Base-by-base conservation (phyloP, 2,797 vertebrate species). In the Helicolenus hilgendorfi region DNA sequence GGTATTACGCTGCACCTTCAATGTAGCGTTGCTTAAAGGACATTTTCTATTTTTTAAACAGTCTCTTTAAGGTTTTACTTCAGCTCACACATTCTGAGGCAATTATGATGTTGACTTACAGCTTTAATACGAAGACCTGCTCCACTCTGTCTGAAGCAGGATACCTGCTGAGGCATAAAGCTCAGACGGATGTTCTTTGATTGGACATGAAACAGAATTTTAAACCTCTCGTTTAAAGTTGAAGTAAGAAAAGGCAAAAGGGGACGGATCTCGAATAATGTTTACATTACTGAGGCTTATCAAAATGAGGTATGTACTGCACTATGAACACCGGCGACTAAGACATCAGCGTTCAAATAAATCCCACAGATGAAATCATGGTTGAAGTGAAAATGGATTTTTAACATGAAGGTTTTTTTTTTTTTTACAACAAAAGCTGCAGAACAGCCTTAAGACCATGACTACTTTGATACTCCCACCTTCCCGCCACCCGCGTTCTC, bases 401-500 rank as follows among this genome's bases (percentile, higher is more conserved):
- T 67, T 26, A 41, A 71, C 62, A 72, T 56, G 5, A 24, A 56
- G 58, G 31, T 13, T 80, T 41, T 38, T 33, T 38, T 41, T n/a
- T 41, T 27, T 29, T 29, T 63, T 13, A 35, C 38, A 81, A 77
- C 33, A 82, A 71, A 71, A 81, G 45, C 73, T 11, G 11, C 36
- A 77, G 58, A 70, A 63, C 29, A 56, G 55, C 53, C 56, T n/a
- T 64, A 11, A 69, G 84, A 84, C n/a, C 75, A 20, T 29, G 27
- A 31, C 8, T 4, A 38, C 73, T 84, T 75, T 85, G 81, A 85
- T 70, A 82, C 68, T 80, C 73, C 81, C 75, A 68, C 85, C n/a
- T 63, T 80, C 73, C 81, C 75, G 60, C 85, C 24, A 5, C n/a
- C 55, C 56, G 24, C 13, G 81, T 85, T 64, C 55, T 80, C 55